Conservation (phyloP, 2,888 invertebrate species). For the Pimpla rufipes region DNA sequence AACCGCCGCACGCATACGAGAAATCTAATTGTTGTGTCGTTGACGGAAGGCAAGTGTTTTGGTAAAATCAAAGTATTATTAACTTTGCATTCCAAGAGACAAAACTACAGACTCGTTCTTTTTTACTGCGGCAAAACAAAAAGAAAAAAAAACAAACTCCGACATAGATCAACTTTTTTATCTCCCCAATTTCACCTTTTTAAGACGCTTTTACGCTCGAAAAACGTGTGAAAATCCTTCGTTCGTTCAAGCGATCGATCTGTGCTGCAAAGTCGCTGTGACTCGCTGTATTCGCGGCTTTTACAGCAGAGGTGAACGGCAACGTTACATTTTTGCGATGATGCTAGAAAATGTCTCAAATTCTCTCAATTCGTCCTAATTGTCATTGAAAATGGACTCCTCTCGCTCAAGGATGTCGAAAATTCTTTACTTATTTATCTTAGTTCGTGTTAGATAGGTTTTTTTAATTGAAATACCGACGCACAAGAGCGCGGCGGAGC, state of each 20-base stretch:
- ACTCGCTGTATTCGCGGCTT: background rate
- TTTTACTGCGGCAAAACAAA: background rate
- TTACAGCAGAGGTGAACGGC: background rate
- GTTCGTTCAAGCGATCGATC: background rate
- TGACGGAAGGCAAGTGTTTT: constrained; percentile 59
- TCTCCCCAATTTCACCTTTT: constrained; percentile 14
- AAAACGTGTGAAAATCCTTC: background rate
- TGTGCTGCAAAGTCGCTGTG: background rate
- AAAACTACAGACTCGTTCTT: constrained; percentile 38
- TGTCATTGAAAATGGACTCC: constrained; percentile 16
- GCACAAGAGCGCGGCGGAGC: constrained; percentile 56
- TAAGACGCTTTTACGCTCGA: constrained; percentile 19
- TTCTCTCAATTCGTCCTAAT: constrained; percentile 21
- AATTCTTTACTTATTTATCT: constrained; percentile 48
- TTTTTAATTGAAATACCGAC: constrained; percentile 40
- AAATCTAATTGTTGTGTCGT: constrained; percentile 49
- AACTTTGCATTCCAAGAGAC: constrained; percentile 68
- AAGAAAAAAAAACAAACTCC: background rate
- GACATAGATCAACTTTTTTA: background rate
- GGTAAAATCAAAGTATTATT: constrained; percentile 65
- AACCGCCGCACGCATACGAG: constrained; percentile 35
- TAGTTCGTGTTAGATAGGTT: constrained; percentile 52
- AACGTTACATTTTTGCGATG: too few relatives aligned
- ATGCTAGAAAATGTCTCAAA: too few relatives aligned
- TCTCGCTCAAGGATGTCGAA: constrained; percentile 6